Conservation (phyloP, 2,888 invertebrate species). For the Troides oblongomaculatus region DNA sequence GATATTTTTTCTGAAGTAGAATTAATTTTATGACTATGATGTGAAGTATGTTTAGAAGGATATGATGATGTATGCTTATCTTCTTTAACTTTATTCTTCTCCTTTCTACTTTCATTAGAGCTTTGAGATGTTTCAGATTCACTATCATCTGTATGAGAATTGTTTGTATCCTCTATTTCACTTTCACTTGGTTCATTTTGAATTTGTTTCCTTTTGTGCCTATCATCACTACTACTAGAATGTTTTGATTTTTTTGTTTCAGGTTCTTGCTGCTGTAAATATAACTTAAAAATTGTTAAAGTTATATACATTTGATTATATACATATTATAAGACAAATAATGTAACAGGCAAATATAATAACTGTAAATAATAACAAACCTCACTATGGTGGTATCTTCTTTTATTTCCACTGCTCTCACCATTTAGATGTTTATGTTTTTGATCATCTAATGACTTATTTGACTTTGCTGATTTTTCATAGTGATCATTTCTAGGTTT, state of each 20-base stretch:
- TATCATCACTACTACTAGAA: constrained; percentile 53
- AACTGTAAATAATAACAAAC: constrained; percentile 41
- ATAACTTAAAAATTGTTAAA: not conserved
- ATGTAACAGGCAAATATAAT: not conserved
- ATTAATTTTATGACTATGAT: constrained; percentile 48
- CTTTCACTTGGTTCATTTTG: constrained; percentile 49
- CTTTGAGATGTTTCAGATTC: constrained; percentile 54
- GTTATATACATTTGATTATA: not conserved
- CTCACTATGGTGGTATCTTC: constrained; percentile 68
- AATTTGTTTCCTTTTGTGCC: constrained; percentile 46
- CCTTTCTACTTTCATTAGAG: constrained; percentile 54
- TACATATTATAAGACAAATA: not conserved
- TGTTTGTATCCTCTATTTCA: constrained; percentile 37
- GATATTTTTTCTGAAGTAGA: constrained; percentile 37
- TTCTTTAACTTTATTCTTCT: constrained; percentile 51
- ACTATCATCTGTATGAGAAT: constrained; percentile 44
- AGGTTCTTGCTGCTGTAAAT: constrained; percentile 60
- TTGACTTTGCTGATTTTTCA: constrained; percentile 39
- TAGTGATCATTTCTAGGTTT: constrained; percentile 45
- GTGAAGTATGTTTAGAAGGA: constrained; percentile 48
- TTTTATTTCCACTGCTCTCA: constrained; percentile 55
- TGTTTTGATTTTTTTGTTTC: constrained; percentile 56
- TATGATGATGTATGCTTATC: constrained; percentile 46
- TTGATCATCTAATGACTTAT: constrained; percentile 36
- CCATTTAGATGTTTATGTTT: constrained; percentile 56